Conservation (phyloP, 2,797 vertebrate species). For the Falco cherrug region DNA sequence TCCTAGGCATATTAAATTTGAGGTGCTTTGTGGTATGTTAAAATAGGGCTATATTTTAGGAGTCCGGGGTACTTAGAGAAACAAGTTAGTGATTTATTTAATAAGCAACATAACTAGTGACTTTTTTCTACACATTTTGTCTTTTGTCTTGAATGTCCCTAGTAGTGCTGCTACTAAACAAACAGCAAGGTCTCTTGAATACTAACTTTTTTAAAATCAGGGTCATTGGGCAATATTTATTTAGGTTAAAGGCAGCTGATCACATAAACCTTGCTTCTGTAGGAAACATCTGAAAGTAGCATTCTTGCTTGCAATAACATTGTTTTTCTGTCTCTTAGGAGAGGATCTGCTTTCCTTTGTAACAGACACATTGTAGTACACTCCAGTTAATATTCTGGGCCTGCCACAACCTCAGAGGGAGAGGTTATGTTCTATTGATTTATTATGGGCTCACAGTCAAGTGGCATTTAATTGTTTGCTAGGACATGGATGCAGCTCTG, state of each 20-base stretch:
- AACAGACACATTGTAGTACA: neutral
- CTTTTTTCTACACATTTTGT: neutral
- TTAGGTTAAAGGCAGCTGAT: neutral
- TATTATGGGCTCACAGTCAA: neutral
- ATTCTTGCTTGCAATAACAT: neutral
- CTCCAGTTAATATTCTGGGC: neutral
- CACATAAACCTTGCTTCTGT: neutral
- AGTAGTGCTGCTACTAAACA: neutral
- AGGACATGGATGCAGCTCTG: neutral
- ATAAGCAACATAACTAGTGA: neutral
- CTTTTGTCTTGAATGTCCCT: neutral
- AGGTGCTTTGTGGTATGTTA: neutral
- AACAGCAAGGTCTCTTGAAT: neutral
- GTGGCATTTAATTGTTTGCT: neutral
- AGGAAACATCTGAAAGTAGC: neutral
- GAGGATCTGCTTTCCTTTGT: neutral
- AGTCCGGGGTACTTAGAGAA: neutral
- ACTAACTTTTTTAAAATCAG: neutral
- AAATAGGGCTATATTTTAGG: neutral
- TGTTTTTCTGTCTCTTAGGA: neutral
- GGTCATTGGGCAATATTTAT: neutral
- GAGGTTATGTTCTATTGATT: neutral
- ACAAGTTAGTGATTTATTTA: neutral
- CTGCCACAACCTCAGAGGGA: neutral
- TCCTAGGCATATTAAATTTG: neutral